Conservation (phyloP, 2,797 vertebrate genomes). For the Scolopax bukidnonensis region DNA sequence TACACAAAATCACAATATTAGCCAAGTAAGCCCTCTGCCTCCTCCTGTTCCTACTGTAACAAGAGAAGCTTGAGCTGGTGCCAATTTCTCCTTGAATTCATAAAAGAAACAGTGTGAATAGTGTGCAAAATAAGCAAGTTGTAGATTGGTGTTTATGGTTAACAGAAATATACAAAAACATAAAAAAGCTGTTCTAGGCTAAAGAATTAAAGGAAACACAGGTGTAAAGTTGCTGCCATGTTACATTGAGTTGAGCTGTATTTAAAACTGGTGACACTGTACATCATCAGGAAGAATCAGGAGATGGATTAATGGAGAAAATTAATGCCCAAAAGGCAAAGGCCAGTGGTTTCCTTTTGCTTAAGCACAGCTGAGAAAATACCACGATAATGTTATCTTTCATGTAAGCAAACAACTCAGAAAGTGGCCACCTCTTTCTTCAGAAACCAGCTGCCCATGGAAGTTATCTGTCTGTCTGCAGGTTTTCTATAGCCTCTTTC, state of each 20-base stretch:
- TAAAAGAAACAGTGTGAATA: background rate
- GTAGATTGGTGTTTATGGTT: background rate
- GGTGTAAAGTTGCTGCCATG: background rate
- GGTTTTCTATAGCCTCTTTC: background rate
- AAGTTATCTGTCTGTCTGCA: constrained; percentile 3
- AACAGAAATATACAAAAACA: background rate
- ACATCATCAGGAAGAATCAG: background rate
- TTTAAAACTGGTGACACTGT: constrained; percentile 3
- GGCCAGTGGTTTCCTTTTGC: constrained; percentile 12
- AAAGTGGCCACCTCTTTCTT: background rate
- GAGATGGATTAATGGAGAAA: background rate
- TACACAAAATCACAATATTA: background rate
- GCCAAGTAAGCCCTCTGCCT: background rate
- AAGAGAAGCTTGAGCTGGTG: background rate
- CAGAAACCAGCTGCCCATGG: background rate
- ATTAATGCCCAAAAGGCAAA: constrained; percentile 4
- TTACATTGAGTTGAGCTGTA: background rate
- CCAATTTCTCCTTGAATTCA: background rate
- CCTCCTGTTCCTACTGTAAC: background rate
- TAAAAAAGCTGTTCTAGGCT: background rate
- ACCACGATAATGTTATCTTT: background rate
- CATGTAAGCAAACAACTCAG: background rate
- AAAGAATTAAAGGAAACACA: constrained; percentile 8
- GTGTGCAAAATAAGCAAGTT: background rate
- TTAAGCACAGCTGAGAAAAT: constrained; percentile 56